Percentiles rank a stretch among this genome's conserved stretches.
Conservation (phyloP, 2,797 vertebrate genomes). For the Scolopax rusticola region DNA sequence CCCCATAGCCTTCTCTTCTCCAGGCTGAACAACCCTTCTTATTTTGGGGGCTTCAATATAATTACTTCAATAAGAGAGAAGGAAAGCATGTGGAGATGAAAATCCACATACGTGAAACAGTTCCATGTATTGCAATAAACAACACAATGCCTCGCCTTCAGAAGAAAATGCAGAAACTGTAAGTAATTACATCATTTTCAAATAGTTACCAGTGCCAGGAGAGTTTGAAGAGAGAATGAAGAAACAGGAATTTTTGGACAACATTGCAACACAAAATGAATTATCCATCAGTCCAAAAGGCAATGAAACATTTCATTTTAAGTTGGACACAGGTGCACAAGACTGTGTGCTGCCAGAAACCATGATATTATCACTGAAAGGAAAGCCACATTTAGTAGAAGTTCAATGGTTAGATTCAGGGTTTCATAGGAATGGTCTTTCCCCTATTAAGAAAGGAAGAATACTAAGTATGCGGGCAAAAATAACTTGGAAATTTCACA, state of each 20-base stretch:
- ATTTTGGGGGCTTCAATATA: not conserved
- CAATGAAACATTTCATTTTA: slow-evolving; percentile 9
- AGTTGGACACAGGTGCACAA: slow-evolving; percentile 2
- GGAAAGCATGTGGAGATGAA: not conserved
- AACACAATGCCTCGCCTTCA: not conserved
- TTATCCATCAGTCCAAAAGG: not conserved
- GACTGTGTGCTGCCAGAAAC: not conserved
- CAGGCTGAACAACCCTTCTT: not conserved
- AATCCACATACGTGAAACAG: not conserved
- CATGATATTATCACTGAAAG: not conserved
- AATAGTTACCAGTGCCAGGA: not conserved
- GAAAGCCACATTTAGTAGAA: not conserved
- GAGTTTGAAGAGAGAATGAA: not conserved
- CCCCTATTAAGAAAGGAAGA: not conserved
- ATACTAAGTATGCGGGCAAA: not conserved
- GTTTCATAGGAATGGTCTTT: not conserved
- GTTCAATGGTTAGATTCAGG: not conserved
- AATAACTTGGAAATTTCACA: not conserved
- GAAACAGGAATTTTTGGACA: not conserved
- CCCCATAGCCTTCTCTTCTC: not conserved
- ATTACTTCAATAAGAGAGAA: not conserved
- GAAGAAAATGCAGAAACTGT: not conserved
- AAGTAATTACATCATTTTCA: not conserved
- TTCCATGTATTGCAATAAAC: not conserved
- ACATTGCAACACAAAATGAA: slow-evolving; percentile 22